Evolutionary conservation across 2,113 vertebrate genomes (phyloP).

Genomic region (Meleagris gallopavo): DNA sequence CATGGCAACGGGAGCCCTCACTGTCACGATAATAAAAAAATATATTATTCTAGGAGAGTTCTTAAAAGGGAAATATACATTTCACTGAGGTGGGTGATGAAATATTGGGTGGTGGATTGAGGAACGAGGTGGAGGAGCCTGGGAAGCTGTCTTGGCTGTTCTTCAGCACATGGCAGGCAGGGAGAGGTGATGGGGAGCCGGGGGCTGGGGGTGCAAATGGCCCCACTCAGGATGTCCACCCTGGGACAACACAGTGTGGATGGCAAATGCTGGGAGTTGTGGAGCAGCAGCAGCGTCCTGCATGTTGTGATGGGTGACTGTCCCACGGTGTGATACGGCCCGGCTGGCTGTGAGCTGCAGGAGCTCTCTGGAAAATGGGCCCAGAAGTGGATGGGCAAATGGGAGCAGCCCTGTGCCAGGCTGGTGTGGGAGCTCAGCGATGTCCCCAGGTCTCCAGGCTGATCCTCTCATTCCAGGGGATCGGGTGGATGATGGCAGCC

Average conservation of each 20-base stretch:
- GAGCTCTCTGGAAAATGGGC: background rate
- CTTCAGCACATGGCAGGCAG: background rate
- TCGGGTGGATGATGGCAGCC: background rate
- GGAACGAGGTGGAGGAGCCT: background rate
- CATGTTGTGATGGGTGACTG: background rate
- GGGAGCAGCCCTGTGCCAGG: background rate
- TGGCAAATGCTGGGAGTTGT: background rate
- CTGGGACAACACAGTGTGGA: rapidly evolving
- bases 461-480: background rate
- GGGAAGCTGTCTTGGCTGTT: background rate
- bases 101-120: slow-evolving; percentile 35
- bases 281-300: background rate
- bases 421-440: background rate
- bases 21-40: slow-evolving; percentile 74
- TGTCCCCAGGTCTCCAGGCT: background rate
- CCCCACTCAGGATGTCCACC: rapidly evolving
- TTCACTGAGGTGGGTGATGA: slow-evolving; percentile 44
- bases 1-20: slow-evolving; percentile 69
- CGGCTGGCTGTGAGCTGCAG: background rate
- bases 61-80: slow-evolving; percentile 74
- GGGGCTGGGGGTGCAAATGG: rapidly evolving
- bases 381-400: background rate
- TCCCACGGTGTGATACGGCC: rapidly evolving
- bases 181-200: background rate
- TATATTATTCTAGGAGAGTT: slow-evolving; percentile 63